A percentile compares a stretch with the other conserved stretches of the same genome.
phyloP scores from a whole-genome alignment of 2,113 vertebrate genomes.

The Gracilinanus agilis region DNA sequence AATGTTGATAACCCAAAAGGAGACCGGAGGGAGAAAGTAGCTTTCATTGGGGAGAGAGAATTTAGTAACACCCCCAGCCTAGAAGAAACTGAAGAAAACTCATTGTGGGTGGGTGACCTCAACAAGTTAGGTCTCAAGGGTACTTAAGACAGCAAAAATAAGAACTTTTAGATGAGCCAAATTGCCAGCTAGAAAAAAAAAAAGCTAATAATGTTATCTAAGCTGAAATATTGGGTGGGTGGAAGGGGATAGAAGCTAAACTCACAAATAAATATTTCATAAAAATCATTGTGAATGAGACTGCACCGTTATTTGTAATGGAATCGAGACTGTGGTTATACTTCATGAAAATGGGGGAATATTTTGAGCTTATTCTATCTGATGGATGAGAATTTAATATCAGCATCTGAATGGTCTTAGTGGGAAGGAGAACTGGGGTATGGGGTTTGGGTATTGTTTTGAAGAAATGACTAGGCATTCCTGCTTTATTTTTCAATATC shows the following conservation, averaged over 20 bases:
- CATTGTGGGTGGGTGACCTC: not conserved
- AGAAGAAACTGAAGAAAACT: not conserved
- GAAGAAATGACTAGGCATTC: slow-evolving; percentile 29
- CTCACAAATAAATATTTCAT: slow-evolving; percentile 72
- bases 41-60: slow-evolving; percentile 71
- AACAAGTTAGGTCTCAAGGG: slow-evolving; percentile 66
- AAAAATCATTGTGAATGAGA: slow-evolving; percentile 70
- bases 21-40: slow-evolving; percentile 58
- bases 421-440: slow-evolving; percentile 10
- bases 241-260: slow-evolving; percentile 74
- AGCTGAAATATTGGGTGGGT: slow-evolving; percentile 68
- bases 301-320: slow-evolving; percentile 74
- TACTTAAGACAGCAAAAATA: slow-evolving; percentile 73
- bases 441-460: slow-evolving; percentile 28
- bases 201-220: slow-evolving; percentile 79
- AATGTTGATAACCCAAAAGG: slow-evolving; percentile 67
- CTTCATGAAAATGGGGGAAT: slow-evolving; percentile 77
- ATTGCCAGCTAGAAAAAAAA: slow-evolving; percentile 74
- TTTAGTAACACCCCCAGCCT: slow-evolving; percentile 66
- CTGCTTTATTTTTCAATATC: slow-evolving; percentile 36
- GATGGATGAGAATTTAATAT: slow-evolving; percentile 70
- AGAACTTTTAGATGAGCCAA: slow-evolving; percentile 74
- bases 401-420: slow-evolving; percentile 50
- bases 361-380: slow-evolving; percentile 66
- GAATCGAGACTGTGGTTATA: slow-evolving; percentile 63